Evolutionary conservation across 2,888 invertebrate species (phyloP), one percentile per base, ranked within the genome.

Genomic region (Lasioglossum zephyrum): DNA sequence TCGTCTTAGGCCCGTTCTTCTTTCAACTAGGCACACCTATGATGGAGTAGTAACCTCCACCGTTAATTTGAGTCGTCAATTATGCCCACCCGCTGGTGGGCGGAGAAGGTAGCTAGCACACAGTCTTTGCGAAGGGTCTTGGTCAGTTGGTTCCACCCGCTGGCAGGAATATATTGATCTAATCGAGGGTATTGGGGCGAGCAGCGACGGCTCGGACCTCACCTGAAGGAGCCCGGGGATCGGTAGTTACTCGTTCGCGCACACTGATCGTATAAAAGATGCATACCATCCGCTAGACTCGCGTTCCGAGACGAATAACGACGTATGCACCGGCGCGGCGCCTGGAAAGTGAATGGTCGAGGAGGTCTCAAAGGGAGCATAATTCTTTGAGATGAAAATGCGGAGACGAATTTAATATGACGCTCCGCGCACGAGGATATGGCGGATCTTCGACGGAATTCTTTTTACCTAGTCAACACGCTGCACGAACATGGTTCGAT

Each of bases 371-470:
- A 88, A 88, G 86, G 79, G n/a, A 69, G 73, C 84, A 82, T 88
- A 85, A 87, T 88, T 88, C 88, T 88, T 88, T 88, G 87, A 88
- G 85, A 88, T 86, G 88, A 88, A 88, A 86, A 87, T 86, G 82
- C 84, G 85, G 82, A 81, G 84, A 87, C 85, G 85, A 78, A 81
- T 81, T 85, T 84, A 85, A 87, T 87, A 87, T 82, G 81, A 87
- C 77, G 79, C 41, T 77, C 81, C 69, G 66, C 22, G 8, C 69
- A 18, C 22, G n/a, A 26, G 9, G 26, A 39, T 18, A 47, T 47
- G 11, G 4, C 4, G 44, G 13, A 31, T 63, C 44, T 74, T 73
- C 39, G 73, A 13, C 16, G 77, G 41, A 60, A 73, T 73, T 70
- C 73, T 57, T 69, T 74, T 82, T 66, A 73, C 53, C 47, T 9